Conservation (phyloP, 2,888 invertebrate species). For the Aphrophora alni region DNA sequence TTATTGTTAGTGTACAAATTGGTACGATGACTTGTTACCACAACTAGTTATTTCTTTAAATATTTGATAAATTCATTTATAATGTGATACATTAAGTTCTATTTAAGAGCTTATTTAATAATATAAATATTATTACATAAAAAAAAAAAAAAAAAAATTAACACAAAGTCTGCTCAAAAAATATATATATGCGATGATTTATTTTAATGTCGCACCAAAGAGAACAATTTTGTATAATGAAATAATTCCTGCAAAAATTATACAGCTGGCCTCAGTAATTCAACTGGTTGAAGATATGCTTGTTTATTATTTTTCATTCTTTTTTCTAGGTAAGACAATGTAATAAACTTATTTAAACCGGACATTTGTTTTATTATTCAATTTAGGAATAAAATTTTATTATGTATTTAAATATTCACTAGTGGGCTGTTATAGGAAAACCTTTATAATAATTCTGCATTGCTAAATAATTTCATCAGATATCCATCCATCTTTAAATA, state of each 20-base stretch:
- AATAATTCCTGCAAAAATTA: not conserved
- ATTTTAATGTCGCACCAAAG: slow-evolving; percentile 1
- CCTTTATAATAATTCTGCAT: too few species aligned
- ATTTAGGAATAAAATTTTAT: too few species aligned
- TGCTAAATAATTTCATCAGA: too few species aligned
- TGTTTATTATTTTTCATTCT: not conserved
- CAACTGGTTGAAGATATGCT: not conserved
- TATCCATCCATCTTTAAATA: too few species aligned
- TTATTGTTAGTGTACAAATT: slow-evolving; percentile 9
- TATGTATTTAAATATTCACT: too few species aligned
- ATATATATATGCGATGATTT: not conserved
- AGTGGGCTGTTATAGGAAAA: too few species aligned
- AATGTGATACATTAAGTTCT: slow-evolving; percentile 2
- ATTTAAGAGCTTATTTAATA: slow-evolving; percentile 1
- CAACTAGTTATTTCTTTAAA: not conserved
- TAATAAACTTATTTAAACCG: not conserved
- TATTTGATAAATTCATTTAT: slow-evolving; percentile 9
- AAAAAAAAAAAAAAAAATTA: not conserved
- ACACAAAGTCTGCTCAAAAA: not conserved
- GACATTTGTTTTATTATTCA: not conserved
- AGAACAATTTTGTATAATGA: not conserved
- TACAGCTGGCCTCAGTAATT: not conserved
- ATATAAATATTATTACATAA: not conserved
- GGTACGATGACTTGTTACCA: slow-evolving; percentile 2
- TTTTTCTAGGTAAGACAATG: not conserved